A percentile compares a stretch with the other conserved stretches of the same genome.
These are phyloP conservation scores for Agriopis leucophaearia DNA, from an alignment of 2,888 invertebrate species.

Conservation along the genomic window DNA sequence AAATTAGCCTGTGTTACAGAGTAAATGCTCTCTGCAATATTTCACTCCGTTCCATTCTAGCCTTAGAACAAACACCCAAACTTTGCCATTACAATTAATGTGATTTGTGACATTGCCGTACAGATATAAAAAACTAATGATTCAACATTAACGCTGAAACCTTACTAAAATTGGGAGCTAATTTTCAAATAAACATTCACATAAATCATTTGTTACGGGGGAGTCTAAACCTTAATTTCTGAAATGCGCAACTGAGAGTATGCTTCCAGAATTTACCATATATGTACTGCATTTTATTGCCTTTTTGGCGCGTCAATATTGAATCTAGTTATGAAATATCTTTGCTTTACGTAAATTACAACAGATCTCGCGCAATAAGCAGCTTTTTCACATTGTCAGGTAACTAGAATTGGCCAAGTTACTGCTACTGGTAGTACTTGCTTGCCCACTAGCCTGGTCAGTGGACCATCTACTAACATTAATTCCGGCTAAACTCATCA, in stretches of 20 bases:
- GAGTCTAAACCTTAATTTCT: no score
- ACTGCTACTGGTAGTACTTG: background rate
- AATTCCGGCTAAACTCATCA: background rate
- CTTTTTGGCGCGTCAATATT: no score
- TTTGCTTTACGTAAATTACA: background rate
- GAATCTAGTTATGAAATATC: no score
- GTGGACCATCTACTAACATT: background rate
- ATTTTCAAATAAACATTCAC: no score
- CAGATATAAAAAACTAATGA: no score
- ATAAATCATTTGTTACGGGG: no score
- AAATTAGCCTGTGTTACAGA: background rate
- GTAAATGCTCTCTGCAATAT: background rate
- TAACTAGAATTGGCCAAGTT: background rate
- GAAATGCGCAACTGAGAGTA: no score
- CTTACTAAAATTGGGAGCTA: no score
- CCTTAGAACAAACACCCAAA: background rate
- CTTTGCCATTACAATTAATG: background rate
- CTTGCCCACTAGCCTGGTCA: background rate
- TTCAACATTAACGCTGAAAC: no score
- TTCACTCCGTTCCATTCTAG: background rate
- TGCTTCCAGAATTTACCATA: no score
- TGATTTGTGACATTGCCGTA: constrained; percentile 7
- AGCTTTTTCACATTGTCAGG: background rate
- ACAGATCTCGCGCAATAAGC: background rate
- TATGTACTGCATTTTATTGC: no score